Percentiles rank a stretch among this genome's conserved stretches.
Evolutionary conservation across 2,888 invertebrate genomes (phyloP).

Genomic region (Heliconius sara): DNA sequence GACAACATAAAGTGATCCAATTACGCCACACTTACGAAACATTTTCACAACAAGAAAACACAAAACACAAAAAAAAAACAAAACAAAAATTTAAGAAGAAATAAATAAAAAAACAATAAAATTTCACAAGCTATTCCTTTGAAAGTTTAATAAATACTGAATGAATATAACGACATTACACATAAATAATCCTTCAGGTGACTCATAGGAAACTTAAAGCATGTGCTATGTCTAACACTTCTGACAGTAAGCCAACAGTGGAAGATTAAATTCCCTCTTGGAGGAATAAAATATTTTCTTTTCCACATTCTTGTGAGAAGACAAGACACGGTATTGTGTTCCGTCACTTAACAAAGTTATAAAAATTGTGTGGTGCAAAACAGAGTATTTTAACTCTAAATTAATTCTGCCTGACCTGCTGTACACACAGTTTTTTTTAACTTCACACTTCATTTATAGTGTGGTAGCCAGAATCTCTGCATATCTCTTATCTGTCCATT

Average conservation of each 20-base stretch:
- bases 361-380: not conserved
- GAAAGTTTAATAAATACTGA: slow-evolving; percentile 13
- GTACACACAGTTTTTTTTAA: too few species aligned
- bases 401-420: not conserved
- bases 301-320: not conserved
- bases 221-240: slow-evolving; percentile 1
- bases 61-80: not conserved
- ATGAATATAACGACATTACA: slow-evolving; percentile 5
- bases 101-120: not conserved
- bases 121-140: not conserved
- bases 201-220: slow-evolving; percentile 5
- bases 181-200: not conserved
- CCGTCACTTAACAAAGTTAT: not conserved
- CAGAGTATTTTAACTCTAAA: not conserved
- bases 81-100: not conserved
- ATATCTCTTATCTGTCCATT: too few species aligned
- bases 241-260: not conserved
- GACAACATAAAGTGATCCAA: slow-evolving; percentile 23
- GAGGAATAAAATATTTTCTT: not conserved
- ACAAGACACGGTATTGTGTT: not conserved
- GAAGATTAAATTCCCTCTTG: too few species aligned
- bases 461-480: too few species aligned
- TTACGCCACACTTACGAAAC: not conserved
- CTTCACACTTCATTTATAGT: too few species aligned
- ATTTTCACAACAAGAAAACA: not conserved